Percentiles rank a stretch among this genome's conserved stretches.
Evolutionary conservation across 2,888 invertebrate species (phyloP).

Genomic region (Folsomia manolachei): DNA sequence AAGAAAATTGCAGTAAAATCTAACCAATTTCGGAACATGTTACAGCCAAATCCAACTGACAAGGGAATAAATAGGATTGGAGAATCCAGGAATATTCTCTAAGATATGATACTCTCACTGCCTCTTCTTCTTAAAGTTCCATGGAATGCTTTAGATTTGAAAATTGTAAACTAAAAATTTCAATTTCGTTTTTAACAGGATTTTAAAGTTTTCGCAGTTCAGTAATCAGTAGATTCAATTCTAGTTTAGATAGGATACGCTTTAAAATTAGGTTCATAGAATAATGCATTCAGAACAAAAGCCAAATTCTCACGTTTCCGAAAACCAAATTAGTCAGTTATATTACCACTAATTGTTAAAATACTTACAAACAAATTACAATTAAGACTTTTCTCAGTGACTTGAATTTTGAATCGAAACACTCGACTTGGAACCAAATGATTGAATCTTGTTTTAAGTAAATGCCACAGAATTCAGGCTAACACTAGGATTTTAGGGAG

Average conservation of each 20-base stretch:
- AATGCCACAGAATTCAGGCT: no score
- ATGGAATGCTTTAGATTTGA: not conserved
- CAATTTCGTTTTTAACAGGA: no score
- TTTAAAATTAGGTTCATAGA: no score
- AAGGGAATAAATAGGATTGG: not conserved
- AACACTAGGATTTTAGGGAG: no score
- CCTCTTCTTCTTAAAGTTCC: not conserved
- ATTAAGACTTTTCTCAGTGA: constrained; percentile 2
- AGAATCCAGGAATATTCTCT: not conserved
- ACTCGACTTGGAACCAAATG: not conserved
- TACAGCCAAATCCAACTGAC: not conserved
- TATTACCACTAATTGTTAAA: not conserved
- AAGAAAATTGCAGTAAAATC: no score
- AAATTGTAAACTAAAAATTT: no score
- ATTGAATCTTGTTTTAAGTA: no score
- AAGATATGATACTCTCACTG: no score
- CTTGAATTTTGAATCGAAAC: not conserved
- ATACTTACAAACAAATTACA: not conserved
- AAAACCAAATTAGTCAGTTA: not conserved
- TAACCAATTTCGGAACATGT: no score
- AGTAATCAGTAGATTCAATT: no score
- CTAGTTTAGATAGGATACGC: no score
- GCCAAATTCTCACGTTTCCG: not conserved
- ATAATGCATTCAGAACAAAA: not conserved
- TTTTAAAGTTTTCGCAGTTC: no score